Conservation (phyloP, 2,113 vertebrate genomes). For the Periophthalmus modestus region DNA sequence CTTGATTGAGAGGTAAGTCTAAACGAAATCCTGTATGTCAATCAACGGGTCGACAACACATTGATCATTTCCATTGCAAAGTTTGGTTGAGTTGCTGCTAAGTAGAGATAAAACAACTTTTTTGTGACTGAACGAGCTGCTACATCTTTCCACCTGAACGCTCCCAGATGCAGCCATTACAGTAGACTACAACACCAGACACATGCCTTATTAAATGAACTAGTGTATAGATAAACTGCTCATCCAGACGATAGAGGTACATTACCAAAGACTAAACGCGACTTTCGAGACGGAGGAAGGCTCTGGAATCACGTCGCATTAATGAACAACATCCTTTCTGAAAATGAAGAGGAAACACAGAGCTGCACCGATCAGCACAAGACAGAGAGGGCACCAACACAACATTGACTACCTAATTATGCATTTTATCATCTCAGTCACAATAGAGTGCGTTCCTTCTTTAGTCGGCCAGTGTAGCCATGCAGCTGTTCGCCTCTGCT, state of each 20-base stretch:
- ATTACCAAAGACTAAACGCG: constrained; percentile 67
- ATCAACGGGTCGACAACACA: background rate
- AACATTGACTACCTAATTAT: constrained; percentile 75
- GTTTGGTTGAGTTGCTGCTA: background rate
- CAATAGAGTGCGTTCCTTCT: constrained; percentile 73
- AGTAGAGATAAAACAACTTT: background rate
- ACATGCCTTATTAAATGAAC: constrained; percentile 72
- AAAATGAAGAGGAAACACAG: constrained; percentile 56
- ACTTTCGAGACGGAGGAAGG: constrained; percentile 13
- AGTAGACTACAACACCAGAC: constrained; percentile 38
- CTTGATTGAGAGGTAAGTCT: background rate
- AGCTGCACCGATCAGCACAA: constrained; percentile 63
- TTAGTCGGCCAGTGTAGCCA: constrained; percentile 68
- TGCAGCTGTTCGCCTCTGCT: constrained; percentile 79
- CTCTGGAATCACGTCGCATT: constrained; percentile 54
- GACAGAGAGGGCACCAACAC: constrained; percentile 65
- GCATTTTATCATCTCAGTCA: constrained; percentile 80
- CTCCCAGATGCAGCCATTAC: constrained; percentile 62
- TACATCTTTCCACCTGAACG: background rate
- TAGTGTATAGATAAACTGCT: constrained; percentile 66
- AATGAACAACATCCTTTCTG: constrained; percentile 69
- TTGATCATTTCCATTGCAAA: background rate
- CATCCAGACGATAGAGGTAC: constrained; percentile 71
- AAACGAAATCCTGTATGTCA: background rate
- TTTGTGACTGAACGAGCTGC: background rate